Evolutionary conservation across 2,888 invertebrate genomes (phyloP), one percentile per base, ranked within the genome.

Genomic region (Diplazon laetatorius): DNA sequence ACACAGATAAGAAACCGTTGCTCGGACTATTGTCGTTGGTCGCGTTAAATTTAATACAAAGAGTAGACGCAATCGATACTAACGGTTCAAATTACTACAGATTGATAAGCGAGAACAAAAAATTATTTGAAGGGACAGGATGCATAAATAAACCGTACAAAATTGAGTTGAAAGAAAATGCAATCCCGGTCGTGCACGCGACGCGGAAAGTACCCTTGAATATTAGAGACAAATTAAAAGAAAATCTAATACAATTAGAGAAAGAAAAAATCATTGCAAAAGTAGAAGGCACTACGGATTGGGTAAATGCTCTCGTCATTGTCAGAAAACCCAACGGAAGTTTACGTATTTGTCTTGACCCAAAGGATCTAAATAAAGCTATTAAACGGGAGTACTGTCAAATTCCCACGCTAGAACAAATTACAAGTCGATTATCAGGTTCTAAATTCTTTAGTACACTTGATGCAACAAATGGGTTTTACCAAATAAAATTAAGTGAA

Each of bases 381-480:
- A 72, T 76, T 8, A 57, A 72, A 30, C 65, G 71, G 6, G 76
- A 73, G 22, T 72, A 60, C 0, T 60, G 71, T 42, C 66, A 76
- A 59, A 76, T 79, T 8, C 75, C 72, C 1, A 79, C 71, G 1
- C 55, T 75, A 3, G 76, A 79, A 22, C 72, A 79, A 46, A 73
- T 66, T 35, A 55, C 63, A 35, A 57, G 62, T 9, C 62, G 50
- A 59, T 42, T 16, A 5, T 76, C 69, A 63, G 73, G 73, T 35
- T 63, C 72, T 16, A 80, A 62, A 9, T 42, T 76, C 22, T 76
- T 81, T 52, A 78, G 71, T 10, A 71, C 72, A 14, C 46, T 85
- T 4, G 85, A 85, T 74, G 78, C 77, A 9, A 70, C 76, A n/a
- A 50, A 79, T 50, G 85, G 83, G 5, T 86, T 87, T 71, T 86